Evolutionary conservation across 2,888 invertebrate genomes (phyloP), one percentile per base, ranked within the genome.

Genomic region (Zygothrica quintamaculata): DNA sequence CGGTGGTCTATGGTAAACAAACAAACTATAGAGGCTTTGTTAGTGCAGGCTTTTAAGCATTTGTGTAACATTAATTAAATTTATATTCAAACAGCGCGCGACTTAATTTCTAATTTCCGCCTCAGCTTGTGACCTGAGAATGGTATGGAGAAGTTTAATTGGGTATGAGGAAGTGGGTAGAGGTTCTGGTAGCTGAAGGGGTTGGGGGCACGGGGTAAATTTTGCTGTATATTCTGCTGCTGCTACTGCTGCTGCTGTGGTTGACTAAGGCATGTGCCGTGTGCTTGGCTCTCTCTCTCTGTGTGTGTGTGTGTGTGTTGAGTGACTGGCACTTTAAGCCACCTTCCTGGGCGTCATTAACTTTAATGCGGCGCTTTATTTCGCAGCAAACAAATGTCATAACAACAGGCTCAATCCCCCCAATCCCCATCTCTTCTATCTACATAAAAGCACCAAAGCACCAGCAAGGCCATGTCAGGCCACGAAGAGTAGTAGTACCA

Each of bases 41-140:
- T 44, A 34, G 58, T 43, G 76, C 65, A 61, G 66, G 76, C 80
- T 87, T 84, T 87, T 84, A 84, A 84, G 85, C 87, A 87, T 86
- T 81, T 81, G 87, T 84, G 87, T 84, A 70, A 87, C 82, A 87
- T 84, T 84, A 84, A 84, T 84, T 84, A 84, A 84, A 84, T 84
- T 84, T 84, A 87, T 84, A 84, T 84, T 84, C 82, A 84, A 84
- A 84, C 85, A 78, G 82, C 87, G 87, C 75, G 87, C 87, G 82
- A 84, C 82, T 84, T 84, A 84, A 84, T 84, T 84, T 84, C 82
- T 87, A 84, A 84, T 84, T 84, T 84, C 82, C 82, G 82, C 82
- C 74, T 67, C 75, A 70, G 61, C 66, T 61, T 70, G 70, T 40
- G 65, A 65, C 56, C 75, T 59, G 74, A 15, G 39, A 6, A 13